These are phyloP conservation scores for Caenorhabditis imperialis DNA, from an alignment of 2,888 invertebrate species.

Conservation along the genomic window DNA sequence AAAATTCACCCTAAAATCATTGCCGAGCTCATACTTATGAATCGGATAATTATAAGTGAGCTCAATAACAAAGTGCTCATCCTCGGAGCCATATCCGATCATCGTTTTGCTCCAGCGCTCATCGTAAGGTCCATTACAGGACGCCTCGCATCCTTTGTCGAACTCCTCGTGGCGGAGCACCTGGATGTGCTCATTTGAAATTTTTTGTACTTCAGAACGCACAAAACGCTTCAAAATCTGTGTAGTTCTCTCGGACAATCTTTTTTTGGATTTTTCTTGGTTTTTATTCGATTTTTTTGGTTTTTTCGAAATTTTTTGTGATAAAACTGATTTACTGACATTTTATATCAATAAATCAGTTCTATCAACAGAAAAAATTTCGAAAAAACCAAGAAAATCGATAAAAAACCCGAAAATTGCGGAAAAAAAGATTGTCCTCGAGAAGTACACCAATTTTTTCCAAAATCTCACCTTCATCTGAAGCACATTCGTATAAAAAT, in stretches of 20 bases:
- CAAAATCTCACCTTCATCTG: slow-evolving; percentile 90
- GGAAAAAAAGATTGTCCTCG: too few relatives aligned
- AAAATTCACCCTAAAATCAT: slow-evolving; percentile 84
- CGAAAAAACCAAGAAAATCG: too few relatives aligned
- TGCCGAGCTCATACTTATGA: slow-evolving; percentile 88
- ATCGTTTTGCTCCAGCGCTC: slow-evolving; percentile 99
- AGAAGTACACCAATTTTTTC: too few relatives aligned
- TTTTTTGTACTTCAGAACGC: background rate
- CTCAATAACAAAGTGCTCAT: slow-evolving; percentile 93
- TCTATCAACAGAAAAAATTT: too few relatives aligned
- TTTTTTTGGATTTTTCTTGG: too few relatives aligned
- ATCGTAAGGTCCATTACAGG: slow-evolving; percentile 98
- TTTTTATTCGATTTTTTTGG: too few relatives aligned
- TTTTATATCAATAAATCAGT: too few relatives aligned
- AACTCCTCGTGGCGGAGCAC: slow-evolving; percentile 93
- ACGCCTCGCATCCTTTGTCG: slow-evolving; percentile 93
- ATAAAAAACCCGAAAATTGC: too few relatives aligned
- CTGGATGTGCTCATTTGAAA: slow-evolving; percentile 16
- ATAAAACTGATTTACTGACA: background rate
- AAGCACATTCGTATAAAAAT: slow-evolving; percentile 90
- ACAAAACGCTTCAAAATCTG: too few relatives aligned
- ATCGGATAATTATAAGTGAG: slow-evolving; percentile 97
- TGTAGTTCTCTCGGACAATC: too few relatives aligned
- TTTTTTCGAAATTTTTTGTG: slow-evolving; percentile 1
- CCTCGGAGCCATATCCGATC: slow-evolving; percentile 97